Percentiles rank a stretch among this genome's conserved stretches.
Conservation (phyloP, 2,113 vertebrate genomes). For the Crotalus helleri region DNA sequence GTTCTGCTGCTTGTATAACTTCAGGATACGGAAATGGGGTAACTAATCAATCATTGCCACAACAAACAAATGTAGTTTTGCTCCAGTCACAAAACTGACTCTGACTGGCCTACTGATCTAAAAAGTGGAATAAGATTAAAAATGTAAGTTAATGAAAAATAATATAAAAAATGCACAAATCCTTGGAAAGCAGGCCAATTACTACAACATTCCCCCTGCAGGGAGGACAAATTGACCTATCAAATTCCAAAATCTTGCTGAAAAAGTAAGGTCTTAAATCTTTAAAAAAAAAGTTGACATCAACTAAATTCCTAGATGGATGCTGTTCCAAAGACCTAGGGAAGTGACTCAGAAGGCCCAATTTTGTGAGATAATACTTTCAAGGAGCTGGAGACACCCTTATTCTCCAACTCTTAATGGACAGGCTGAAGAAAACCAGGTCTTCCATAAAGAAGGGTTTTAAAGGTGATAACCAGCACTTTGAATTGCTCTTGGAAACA, state of each 20-base stretch:
- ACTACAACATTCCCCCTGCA: not conserved
- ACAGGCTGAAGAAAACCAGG: not conserved
- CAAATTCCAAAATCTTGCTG: not conserved
- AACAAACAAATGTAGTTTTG: not conserved
- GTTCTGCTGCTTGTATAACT: not conserved
- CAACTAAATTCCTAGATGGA: not conserved
- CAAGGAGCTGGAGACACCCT: not conserved
- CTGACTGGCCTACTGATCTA: not conserved
- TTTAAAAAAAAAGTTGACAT: not conserved
- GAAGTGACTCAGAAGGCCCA: not conserved
- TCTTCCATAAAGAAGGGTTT: not conserved
- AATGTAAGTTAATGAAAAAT: not conserved
- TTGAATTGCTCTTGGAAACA: not conserved
- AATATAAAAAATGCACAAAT: not conserved
- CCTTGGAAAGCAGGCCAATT: not conserved
- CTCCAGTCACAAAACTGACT: not conserved
- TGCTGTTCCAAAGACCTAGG: not conserved
- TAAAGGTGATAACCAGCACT: not conserved
- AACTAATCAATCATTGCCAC: not conserved
- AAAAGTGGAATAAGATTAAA: not conserved
- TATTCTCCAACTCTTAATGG: not conserved
- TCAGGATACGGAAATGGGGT: too few relatives aligned
- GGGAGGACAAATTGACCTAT: not conserved
- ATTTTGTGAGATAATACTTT: not conserved
- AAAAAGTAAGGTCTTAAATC: not conserved